Evolutionary conservation across 2,888 invertebrate species (phyloP).

Genomic region (Alcis repandata): DNA sequence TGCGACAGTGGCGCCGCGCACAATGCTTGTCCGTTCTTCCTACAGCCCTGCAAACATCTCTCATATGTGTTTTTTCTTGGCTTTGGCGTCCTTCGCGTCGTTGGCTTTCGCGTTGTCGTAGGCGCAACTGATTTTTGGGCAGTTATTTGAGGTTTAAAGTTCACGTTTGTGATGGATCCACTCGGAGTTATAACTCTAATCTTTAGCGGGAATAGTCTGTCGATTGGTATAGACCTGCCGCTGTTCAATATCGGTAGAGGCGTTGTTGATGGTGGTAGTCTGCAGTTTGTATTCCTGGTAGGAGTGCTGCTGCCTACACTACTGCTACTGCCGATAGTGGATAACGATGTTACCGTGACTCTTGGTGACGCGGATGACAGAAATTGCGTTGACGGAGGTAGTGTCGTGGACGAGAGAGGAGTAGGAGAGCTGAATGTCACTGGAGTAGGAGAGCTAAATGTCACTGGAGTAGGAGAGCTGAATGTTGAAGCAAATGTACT

Average conservation of each 20-base stretch:
- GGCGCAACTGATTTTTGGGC: conserved; percentile 24
- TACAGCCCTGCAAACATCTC: conserved; percentile 70
- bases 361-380: conserved; percentile 23
- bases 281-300: conserved; percentile 11
- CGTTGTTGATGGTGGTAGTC: conserved; percentile 32
- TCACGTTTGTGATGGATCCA: conserved; percentile 73
- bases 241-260: conserved; percentile 18
- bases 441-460: conserved; percentile 15
- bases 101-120: conserved; percentile 57
- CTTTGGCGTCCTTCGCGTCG: conserved; percentile 60
- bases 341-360: conserved; percentile 45
- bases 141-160: conserved; percentile 50
- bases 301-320: conserved; percentile 18
- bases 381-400: conserved; percentile 27
- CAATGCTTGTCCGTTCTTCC: conserved; percentile 68
- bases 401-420: conserved; percentile 37
- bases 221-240: conserved; percentile 4
- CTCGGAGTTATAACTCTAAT: conserved; percentile 72
- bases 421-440: conserved; percentile 12
- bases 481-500: too few relatives aligned
- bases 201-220: conserved; percentile 52
- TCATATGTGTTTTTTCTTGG: conserved; percentile 73
- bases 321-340: conserved; percentile 39
- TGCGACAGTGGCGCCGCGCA: conserved; percentile 72
- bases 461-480: conserved; percentile 16